Base-by-base conservation (phyloP, 2,888 invertebrate species). In the Acheta domesticus region DNA sequence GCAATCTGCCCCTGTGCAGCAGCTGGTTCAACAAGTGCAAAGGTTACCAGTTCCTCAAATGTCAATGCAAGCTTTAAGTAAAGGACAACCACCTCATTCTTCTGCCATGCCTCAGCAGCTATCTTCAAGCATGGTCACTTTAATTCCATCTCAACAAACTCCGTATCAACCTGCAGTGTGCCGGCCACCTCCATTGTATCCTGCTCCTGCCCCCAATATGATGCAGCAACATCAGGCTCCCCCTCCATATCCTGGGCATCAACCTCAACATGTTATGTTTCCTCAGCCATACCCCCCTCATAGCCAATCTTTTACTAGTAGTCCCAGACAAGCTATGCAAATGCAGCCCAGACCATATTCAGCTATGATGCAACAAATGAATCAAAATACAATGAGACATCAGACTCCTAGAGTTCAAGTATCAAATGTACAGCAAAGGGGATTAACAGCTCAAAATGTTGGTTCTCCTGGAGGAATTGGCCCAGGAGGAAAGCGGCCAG, bases 361-460 rank as follows among this genome's bases (percentile, higher is more conserved):
- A 49, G 77, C 77, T 48, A 78, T 80, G 80, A 75, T 78, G 21
- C 80, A 80, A 74, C 80, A 80, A 16, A 36, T 76, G n/a, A 48
- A 36, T 49, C 78, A 62, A 62, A 14, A 62, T n/a, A 62, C 14
- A 14, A 62, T 62, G 14, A 62, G 62, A 62, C 78, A 49, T n/a
- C 78, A 21, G 14, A 11, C 23, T 50, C 20, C 77, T 77, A 2
- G 48, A 48, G 36, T 74, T 21, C 83, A 91, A 91, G 49, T 91
- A 91, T 84, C 91, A 91, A 77, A 91, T 91, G 83, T 91, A 91
- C 11, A 90, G 90, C 49, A 85, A 86, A 21, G 86, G 86, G 49
- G 85, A 85, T 23, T 86, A 84, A 79, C 85, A 84, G 12, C 87
- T 86, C 4, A 87, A 88, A 49, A 89, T 89, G 19, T 87, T 87